Evolutionary conservation across 2,113 vertebrate species (phyloP), one percentile per base, ranked within the genome.

Genomic region (Pelmatolapia mariae): DNA sequence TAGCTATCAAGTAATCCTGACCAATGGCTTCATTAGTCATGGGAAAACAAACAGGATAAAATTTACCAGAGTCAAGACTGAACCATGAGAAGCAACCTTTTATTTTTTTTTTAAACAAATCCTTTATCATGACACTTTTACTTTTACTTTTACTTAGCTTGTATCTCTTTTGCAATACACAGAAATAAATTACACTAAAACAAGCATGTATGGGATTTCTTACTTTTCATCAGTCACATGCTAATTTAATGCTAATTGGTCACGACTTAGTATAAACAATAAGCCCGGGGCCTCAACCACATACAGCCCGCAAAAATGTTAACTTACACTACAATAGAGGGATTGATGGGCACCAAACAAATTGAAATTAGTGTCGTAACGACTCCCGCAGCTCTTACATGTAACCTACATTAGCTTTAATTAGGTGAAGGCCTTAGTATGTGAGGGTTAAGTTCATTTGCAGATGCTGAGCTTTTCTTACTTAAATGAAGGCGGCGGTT

Each of bases 251-350:
- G 29, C 85, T 81, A 82, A 85, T 56, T 87, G 82, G 43, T 83
- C 80, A 68, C 52, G 80, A 86, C 43, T 91, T 66, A 66, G 85
- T 76, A 82, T 84, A 87, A 92, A 92, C 91, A 85, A 93, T 68
- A 76, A 63, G 84, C 86, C 73, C 3, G 8, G 18, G 61, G 84
- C 66, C 83, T 82, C 40, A 56, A 85, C 85, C 86, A 59, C 88
- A 86, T 83, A 94, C 53, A 54, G 50, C 47, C 85, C 26, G 43
- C 81, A 89, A 84, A 91, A 90, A 91, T 36, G 82, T 84, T 52
- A 89, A 81, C 26, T 90, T 91, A 11, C 83, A 92, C 82, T 82
- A 95, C 94, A 95, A 95, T 63, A 66, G 89, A 84, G 63, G 24
- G 83, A 54, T 89, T 88, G 88, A 94, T 78, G 59, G 80, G 33